Evolutionary conservation across 2,888 invertebrate genomes (phyloP).

Genomic region (Patella ulyssiponensis): DNA sequence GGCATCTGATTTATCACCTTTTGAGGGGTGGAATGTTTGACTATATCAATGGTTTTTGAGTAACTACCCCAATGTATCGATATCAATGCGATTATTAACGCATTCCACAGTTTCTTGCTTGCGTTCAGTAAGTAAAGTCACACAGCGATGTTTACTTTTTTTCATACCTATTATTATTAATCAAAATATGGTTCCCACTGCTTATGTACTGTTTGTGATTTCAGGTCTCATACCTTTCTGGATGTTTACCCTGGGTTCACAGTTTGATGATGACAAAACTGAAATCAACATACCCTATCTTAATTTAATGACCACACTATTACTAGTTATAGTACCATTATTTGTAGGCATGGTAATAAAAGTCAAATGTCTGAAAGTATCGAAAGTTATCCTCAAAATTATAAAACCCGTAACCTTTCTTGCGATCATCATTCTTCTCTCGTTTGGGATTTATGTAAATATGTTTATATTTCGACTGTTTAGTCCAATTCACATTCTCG

Average conservation of each 20-base stretch:
- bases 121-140: no score
- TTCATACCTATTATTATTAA: no score
- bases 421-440: conserved; percentile 85
- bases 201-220: conserved; percentile 44
- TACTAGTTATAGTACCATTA: conserved; percentile 84
- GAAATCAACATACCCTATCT: conserved; percentile 84
- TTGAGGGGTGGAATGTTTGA: no score
- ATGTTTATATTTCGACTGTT: conserved; percentile 90
- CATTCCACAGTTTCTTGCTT: no score
- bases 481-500: conserved; percentile 73
- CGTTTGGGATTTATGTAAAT: conserved; percentile 91
- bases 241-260: conserved; percentile 88
- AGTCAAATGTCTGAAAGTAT: conserved; percentile 77
- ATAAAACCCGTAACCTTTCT: conserved; percentile 87
- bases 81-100: no score
- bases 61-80: no score
- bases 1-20: no score
- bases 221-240: conserved; percentile 90
- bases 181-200: no score
- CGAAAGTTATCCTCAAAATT: conserved; percentile 76
- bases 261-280: conserved; percentile 77
- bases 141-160: no score
- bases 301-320: conserved; percentile 82
- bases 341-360: conserved; percentile 69
- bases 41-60: no score